A percentile compares a stretch with the other conserved stretches of the same genome.
These are phyloP conservation scores for Habroteleia sp. DNA, from an alignment of 2,888 invertebrate genomes.

Conservation along the genomic window DNA sequence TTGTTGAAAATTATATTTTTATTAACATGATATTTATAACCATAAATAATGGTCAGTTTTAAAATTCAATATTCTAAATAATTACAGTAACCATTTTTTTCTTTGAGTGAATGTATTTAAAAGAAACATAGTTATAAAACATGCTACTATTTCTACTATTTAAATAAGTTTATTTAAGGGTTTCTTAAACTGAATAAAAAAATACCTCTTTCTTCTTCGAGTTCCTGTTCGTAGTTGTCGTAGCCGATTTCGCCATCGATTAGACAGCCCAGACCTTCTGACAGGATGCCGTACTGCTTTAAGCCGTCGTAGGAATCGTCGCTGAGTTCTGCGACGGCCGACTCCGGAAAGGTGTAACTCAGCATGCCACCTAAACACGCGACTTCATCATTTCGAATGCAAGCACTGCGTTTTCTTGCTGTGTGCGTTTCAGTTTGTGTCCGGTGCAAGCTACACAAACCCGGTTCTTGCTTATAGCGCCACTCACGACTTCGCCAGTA, in stretches of 20 bases:
- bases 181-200: too few relatives aligned
- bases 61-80: too few relatives aligned
- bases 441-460: conserved; percentile 30
- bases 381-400: conserved; percentile 50
- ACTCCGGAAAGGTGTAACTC: conserved; percentile 83
- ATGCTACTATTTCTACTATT: too few relatives aligned
- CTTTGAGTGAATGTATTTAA: too few relatives aligned
- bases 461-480: conserved; percentile 14
- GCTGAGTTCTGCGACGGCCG: conserved; percentile 82
- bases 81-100: too few relatives aligned
- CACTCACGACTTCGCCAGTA: conserved; percentile 13
- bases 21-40: too few relatives aligned
- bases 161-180: too few relatives aligned
- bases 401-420: conserved; percentile 61
- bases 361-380: conserved; percentile 82
- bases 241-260: conserved; percentile 85
- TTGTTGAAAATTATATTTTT: too few relatives aligned
- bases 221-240: conserved; percentile 84
- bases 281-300: conserved; percentile 79
- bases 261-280: conserved; percentile 86
- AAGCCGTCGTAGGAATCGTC: conserved; percentile 87
- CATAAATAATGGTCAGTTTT: too few relatives aligned
- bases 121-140: too few relatives aligned
- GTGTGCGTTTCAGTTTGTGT: conserved; percentile 39
- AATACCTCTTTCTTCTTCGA: conserved; percentile 84